Base-by-base conservation (phyloP, 1,140 invertebrate species). In the Tetramorium parvispinum region DNA sequence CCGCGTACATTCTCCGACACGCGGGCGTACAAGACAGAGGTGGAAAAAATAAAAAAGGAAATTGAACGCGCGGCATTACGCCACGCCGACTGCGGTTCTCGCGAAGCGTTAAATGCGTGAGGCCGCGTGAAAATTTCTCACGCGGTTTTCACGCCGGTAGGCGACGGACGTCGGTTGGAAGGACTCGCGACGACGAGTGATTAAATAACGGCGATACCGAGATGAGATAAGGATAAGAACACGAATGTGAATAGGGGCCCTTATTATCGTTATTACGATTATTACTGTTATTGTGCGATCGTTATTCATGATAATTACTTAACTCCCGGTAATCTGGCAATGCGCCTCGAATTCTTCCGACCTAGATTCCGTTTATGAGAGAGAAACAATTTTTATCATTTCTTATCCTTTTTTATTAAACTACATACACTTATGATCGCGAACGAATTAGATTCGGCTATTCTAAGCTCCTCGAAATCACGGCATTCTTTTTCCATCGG, bases 51-150 rank as follows among this genome's bases (percentile, higher is more conserved):
- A 32, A 49, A 8, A 32, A 40, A 18, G 40, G 43, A 13, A 71
- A 57, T 71, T 8, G n/a, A 32, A 46, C 21, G 53, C 18, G 40
- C 18, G 13, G 53, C 40, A 24, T 59, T 66, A 24, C 78, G 51
- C 46, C 55, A 59, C 40, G 63, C 10, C 63, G 37, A 59, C 18
- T 66, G 16, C 32, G 46, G 61, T 68, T 65, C 59, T 16, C 57
- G 55, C 27, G 46, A 46, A 77, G 37, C 10, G 21, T 43, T 32
- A 10, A 27, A 32, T 18, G 51, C 65, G 63, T 59, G 66, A 46
- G 53, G 53, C 8, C 37, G 65, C 79, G 79, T 61, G 79, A 83
- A 83, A 73, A 75, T 24, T 83, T 83, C 79, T 61, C 79, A 73
- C 37, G 24, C 11, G 0, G 16, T 32, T 57, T 82, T 70, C 55